Evolutionary conservation across 1,140 invertebrate species (phyloP).

Genomic region (Sarcophaga peregrina): DNA sequence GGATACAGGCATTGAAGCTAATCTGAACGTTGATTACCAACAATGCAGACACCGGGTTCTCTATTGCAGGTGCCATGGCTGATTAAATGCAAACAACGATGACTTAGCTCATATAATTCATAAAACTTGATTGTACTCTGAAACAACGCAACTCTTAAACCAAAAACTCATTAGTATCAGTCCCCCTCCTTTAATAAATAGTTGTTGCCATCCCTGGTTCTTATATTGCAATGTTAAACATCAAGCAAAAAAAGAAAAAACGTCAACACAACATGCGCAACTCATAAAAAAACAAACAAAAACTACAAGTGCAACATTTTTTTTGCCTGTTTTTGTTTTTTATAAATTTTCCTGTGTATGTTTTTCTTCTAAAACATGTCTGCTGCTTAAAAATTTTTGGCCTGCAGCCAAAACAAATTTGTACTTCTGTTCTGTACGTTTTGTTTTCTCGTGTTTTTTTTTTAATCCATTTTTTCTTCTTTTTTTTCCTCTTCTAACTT

Average conservation of each 20-base stretch:
- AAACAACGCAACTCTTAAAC: too few species aligned
- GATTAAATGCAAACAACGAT: too few species aligned
- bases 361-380: slow-evolving; percentile 4
- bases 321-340: background rate
- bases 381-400: slow-evolving; percentile 10
- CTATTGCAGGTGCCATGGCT: too few species aligned
- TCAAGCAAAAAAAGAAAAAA: background rate
- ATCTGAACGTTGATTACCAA: too few species aligned
- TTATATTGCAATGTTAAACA: background rate
- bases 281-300: background rate
- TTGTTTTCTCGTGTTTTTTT: background rate
- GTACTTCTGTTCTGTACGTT: background rate
- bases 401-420: slow-evolving; percentile 17
- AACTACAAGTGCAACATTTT: background rate
- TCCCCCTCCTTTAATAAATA: too few species aligned
- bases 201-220: background rate
- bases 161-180: too few species aligned
- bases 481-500: background rate
- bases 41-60: too few species aligned
- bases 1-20: too few species aligned
- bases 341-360: background rate
- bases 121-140: too few species aligned
- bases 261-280: slow-evolving; percentile 23
- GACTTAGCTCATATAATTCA: too few species aligned
- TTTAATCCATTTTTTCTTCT: too few species aligned